Evolutionary conservation across 2,113 vertebrate species (phyloP), one percentile per base, ranked within the genome.

Genomic region (Pluvialis apricaria): DNA sequence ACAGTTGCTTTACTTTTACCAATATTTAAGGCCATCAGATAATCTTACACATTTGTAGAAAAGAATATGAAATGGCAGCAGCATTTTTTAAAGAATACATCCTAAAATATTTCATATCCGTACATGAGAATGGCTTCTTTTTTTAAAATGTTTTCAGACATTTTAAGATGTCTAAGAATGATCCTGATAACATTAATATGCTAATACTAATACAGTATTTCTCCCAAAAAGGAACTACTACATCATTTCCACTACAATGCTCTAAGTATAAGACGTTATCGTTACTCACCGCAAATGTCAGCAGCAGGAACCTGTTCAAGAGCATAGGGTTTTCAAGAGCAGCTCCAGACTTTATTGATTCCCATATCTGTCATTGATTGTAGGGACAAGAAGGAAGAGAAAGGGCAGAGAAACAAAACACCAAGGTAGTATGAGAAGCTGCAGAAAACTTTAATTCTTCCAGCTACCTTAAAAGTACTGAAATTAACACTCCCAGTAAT

Each of bases 211-310:
- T 15, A 25, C 5, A 68, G 26, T 9, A 61, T 86, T 81, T 75
- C 36, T 49, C 28, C 13, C 58, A 24, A n/a, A 64, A 78, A 84
- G 4, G 6, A 91, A 28, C 5, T 8, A 47, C 4, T 60, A 22
- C 51, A 10, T 18, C 8, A 29, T 34, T 80, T 55, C 31, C 70
- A 71, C 25, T 34, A 31, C 12, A 40, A 19, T 34, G 15, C n/a
- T 69, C 60, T n/a, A 28, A 24, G 7, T 4, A 47, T 2, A 18
- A 34, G 52, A 18, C 18, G 19, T 18, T 7, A 31, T 36, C 3
- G 15, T 86, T 91, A 99, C 99, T 96, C 97, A 99, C 99, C 31
- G 99, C 99, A 64, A 99, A 99, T 5, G 99, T 99, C 97, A 99
- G 96, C 69, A 99, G 98, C 90, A 99, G 97, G 96, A 99, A 99